These are phyloP conservation scores for Ageneiosus marmoratus DNA, from an alignment of 2,113 vertebrate species.

Conservation along the genomic window DNA sequence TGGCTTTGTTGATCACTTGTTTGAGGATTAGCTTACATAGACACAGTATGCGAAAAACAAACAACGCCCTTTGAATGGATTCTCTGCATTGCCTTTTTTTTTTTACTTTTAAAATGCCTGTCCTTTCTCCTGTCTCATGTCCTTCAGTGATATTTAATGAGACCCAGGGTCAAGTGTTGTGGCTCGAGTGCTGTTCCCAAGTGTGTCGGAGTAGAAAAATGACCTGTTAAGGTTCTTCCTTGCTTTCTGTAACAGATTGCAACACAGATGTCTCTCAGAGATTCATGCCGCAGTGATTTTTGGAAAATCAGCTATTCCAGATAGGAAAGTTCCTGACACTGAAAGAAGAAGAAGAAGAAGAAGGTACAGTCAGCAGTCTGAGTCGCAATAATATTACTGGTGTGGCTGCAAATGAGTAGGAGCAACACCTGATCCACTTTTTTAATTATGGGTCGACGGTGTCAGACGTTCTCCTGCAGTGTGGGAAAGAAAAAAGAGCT, in stretches of 20 bases:
- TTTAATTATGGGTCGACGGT: background rate
- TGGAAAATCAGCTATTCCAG: constrained; percentile 8
- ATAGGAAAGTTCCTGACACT: background rate
- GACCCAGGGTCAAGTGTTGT: background rate
- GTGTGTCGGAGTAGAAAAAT: constrained; percentile 22
- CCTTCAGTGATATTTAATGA: background rate
- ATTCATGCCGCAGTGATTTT: constrained; percentile 38
- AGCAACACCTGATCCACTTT: background rate
- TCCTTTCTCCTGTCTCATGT: background rate
- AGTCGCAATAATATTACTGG: background rate
- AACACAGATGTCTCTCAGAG: constrained; percentile 57
- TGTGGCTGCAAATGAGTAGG: background rate
- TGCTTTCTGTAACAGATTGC: constrained; percentile 55
- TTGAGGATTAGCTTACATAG: background rate
- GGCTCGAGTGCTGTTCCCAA: constrained; percentile 26
- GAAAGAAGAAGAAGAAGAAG: background rate
- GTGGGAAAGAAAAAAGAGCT: background rate
- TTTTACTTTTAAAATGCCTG: background rate
- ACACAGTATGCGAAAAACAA: background rate
- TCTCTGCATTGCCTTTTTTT: background rate
- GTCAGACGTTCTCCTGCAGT: background rate
- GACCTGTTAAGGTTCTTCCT: constrained; percentile 55
- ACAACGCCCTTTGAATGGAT: background rate
- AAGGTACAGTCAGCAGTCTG: background rate
- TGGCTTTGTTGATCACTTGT: background rate